Percentiles rank a stretch among this genome's conserved stretches.
Conservation (phyloP, 2,113 vertebrate genomes). For the Sphaerodactylus townsendi region DNA sequence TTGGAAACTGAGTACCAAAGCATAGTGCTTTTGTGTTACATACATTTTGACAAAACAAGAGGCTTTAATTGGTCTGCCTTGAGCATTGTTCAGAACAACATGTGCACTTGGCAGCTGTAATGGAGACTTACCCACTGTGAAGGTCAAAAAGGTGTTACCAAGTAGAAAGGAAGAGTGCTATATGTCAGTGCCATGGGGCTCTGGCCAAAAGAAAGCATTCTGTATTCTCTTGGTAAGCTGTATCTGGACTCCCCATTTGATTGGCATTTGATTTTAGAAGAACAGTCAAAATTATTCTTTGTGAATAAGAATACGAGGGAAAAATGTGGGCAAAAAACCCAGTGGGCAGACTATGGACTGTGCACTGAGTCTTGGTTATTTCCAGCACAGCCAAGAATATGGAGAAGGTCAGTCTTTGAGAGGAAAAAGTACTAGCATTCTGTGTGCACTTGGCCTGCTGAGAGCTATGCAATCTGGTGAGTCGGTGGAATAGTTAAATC, state of each 20-base stretch:
- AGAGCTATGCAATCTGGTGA: not conserved
- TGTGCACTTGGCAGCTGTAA: not conserved
- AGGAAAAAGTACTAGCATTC: fast-evolving
- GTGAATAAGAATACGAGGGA: not conserved
- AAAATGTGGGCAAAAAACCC: not conserved
- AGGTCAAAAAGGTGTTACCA: not conserved
- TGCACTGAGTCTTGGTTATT: fast-evolving
- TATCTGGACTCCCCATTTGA: not conserved
- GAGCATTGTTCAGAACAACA: not conserved
- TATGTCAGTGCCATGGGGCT: fast-evolving
- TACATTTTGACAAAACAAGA: not conserved
- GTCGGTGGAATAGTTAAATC: not conserved
- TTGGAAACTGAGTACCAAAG: not conserved
- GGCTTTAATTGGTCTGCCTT: constrained; percentile 24
- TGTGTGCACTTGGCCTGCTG: not conserved
- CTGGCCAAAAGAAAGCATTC: not conserved
- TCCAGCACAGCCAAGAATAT: fast-evolving
- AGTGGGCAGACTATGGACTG: not conserved
- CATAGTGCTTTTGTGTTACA: not conserved
- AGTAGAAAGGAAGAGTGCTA: not conserved
- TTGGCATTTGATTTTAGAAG: not conserved
- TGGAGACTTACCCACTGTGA: not conserved
- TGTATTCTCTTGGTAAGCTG: not conserved
- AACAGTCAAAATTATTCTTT: not conserved
- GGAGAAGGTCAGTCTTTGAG: not conserved